phyloP scores from a whole-genome alignment of 2,888 invertebrate genomes.

The Pollenia griseotomentosa region DNA sequence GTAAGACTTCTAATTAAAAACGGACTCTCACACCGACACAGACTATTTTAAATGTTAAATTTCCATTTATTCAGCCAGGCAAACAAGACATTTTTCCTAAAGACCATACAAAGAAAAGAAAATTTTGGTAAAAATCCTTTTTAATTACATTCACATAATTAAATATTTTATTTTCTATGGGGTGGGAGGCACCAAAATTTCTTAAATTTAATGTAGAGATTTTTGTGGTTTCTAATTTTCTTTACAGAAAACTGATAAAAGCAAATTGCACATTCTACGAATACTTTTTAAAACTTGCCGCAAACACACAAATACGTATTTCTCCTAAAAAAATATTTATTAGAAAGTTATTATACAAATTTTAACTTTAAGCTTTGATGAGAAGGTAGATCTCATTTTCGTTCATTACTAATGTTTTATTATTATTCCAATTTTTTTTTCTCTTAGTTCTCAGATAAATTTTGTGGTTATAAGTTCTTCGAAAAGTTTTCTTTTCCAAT shows the following conservation, averaged over 20 bases:
- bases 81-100: constrained; percentile 24
- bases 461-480: too few relatives aligned
- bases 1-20: constrained; percentile 38
- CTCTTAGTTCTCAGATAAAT: too few relatives aligned
- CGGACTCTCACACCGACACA: constrained; percentile 17
- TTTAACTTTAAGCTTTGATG: too few relatives aligned
- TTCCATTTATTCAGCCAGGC: constrained; percentile 39
- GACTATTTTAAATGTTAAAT: constrained; percentile 4
- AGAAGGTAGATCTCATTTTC: too few relatives aligned
- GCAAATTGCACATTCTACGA: too few relatives aligned
- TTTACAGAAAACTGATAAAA: background rate
- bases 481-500: too few relatives aligned
- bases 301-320: too few relatives aligned
- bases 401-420: too few relatives aligned
- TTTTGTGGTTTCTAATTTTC: constrained; percentile 49
- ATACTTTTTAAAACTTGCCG: too few relatives aligned
- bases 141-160: constrained; percentile 60
- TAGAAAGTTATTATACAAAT: too few relatives aligned
- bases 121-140: constrained; percentile 30
- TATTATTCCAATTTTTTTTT: too few relatives aligned
- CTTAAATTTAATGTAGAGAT: constrained; percentile 38
- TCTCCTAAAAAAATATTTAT: too few relatives aligned
- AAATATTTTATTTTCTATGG: constrained; percentile 26
- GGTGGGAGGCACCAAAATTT: background rate
- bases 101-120: constrained; percentile 47